phyloP scores from a whole-genome alignment of 1,140 invertebrate species.

The Chymomyza costata region DNA sequence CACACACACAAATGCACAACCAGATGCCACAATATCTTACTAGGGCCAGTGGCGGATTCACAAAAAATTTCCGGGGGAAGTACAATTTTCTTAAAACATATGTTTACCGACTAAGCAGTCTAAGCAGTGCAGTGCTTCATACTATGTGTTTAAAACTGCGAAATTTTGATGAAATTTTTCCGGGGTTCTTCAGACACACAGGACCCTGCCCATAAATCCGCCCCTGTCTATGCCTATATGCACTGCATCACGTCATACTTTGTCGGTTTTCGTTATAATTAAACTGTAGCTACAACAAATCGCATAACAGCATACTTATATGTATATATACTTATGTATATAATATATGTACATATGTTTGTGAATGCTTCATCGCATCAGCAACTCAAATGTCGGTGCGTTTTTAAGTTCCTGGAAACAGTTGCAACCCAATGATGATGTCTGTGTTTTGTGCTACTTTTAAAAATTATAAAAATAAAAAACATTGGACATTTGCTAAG shows the following conservation, averaged over 20 bases:
- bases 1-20: too few species aligned
- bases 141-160: too few species aligned
- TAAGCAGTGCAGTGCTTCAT: too few species aligned
- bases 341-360: constrained; percentile 2
- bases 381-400: constrained; percentile 1
- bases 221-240: constrained; percentile 35
- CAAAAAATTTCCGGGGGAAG: too few species aligned
- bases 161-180: too few species aligned
- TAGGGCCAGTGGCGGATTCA: too few species aligned
- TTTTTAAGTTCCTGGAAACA: constrained; percentile 34
- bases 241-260: constrained; percentile 61
- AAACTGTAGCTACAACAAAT: constrained; percentile 46
- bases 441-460: constrained; percentile 33
- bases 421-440: constrained; percentile 7
- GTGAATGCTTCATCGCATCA: constrained; percentile 13
- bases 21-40: too few species aligned
- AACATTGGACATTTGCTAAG: constrained; percentile 22
- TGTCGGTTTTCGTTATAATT: constrained; percentile 58
- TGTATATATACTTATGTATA: constrained; percentile 1
- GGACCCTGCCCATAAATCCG: too few species aligned
- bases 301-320: constrained; percentile 5
- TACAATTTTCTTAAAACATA: too few species aligned
- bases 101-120: too few species aligned
- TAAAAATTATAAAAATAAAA: too few species aligned
- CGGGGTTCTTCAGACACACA: too few species aligned